Percentiles rank a stretch among this genome's conserved stretches.
Conservation (phyloP, 2,888 invertebrate species). For the Catocala nupta region DNA sequence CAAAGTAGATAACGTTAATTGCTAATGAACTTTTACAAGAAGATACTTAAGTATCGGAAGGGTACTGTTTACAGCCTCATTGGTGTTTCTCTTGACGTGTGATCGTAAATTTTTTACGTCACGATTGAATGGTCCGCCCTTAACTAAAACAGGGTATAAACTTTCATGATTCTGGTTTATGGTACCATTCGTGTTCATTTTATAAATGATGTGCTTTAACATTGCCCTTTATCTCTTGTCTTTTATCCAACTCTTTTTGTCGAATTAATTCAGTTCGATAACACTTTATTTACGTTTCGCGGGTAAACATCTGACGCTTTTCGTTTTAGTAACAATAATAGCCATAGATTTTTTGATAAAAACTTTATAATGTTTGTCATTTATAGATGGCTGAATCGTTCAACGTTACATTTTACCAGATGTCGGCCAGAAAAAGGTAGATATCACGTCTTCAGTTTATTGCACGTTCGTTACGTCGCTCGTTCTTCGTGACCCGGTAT, state of each 20-base stretch:
- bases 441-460: slow-evolving; percentile 84
- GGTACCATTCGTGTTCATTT: slow-evolving; percentile 83
- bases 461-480: slow-evolving; percentile 75
- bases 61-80: slow-evolving; percentile 84
- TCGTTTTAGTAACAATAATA: slow-evolving; percentile 9
- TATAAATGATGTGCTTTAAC: slow-evolving; percentile 81
- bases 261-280: slow-evolving; percentile 32
- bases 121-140: slow-evolving; percentile 84
- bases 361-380: slow-evolving; percentile 51
- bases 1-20: slow-evolving; percentile 71
- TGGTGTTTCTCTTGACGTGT: slow-evolving; percentile 86
- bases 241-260: slow-evolving; percentile 48
- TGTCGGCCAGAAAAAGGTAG: slow-evolving; percentile 64
- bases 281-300: slow-evolving; percentile 16
- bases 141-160: slow-evolving; percentile 86
- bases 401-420: slow-evolving; percentile 61
- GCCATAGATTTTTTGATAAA: slow-evolving; percentile 28
- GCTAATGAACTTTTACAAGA: slow-evolving; percentile 84
- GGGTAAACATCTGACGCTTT: slow-evolving; percentile 11
- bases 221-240: slow-evolving; percentile 65
- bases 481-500: slow-evolving; percentile 68
- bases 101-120: slow-evolving; percentile 85
- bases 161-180: slow-evolving; percentile 84
- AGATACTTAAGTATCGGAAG: slow-evolving; percentile 73
- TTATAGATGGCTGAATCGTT: slow-evolving; percentile 54